Evolutionary conservation across 2,113 vertebrate species (phyloP).

Genomic region (Mustelus asterias): DNA sequence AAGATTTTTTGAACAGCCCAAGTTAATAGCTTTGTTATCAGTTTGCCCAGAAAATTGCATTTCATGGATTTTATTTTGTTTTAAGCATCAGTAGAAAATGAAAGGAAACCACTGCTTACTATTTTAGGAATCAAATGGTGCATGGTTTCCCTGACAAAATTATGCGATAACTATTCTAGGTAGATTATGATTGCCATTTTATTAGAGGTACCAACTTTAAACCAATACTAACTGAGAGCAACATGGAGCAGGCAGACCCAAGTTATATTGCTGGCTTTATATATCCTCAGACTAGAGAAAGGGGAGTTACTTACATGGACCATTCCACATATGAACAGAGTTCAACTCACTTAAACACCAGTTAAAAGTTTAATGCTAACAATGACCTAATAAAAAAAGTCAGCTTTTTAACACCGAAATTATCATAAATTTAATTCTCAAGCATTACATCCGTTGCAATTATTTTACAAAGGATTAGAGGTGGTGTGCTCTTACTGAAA

Average conservation of each 20-base stretch:
- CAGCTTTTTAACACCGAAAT: background rate
- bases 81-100: background rate
- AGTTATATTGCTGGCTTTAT: background rate
- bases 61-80: background rate
- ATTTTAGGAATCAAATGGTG: background rate
- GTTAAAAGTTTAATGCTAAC: background rate
- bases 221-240: background rate
- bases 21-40: background rate
- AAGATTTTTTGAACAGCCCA: background rate
- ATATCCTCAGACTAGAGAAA: no score
- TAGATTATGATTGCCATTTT: background rate
- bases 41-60: background rate
- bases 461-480: background rate
- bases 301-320: background rate
- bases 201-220: background rate
- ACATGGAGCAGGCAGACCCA: background rate
- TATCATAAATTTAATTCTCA: constrained; percentile 1
- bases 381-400: background rate
- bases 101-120: background rate
- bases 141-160: background rate
- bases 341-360: background rate
- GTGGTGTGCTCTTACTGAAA: background rate
- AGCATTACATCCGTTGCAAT: background rate
- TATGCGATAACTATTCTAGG: no score
- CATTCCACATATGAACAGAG: background rate